Conservation (phyloP, 2,113 vertebrate species). For the Phocoena phocoena region DNA sequence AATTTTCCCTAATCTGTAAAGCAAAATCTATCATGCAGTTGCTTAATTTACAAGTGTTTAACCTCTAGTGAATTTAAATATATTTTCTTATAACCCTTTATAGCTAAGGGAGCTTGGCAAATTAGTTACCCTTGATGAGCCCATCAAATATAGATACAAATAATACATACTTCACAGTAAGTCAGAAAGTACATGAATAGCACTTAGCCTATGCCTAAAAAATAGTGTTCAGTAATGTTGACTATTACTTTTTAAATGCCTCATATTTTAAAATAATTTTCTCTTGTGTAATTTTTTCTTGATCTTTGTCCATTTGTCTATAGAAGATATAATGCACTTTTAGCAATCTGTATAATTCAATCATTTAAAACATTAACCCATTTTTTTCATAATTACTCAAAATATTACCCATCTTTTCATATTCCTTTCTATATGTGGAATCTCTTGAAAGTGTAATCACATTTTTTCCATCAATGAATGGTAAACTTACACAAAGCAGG, state of each 20-base stretch:
- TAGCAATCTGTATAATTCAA: not conserved
- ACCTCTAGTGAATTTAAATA: not conserved
- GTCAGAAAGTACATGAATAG: not conserved
- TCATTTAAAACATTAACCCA: not conserved
- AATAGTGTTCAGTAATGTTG: not conserved
- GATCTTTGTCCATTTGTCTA: not conserved
- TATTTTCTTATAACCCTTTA: not conserved
- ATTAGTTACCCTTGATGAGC: constrained; percentile 1
- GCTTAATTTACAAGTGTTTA: constrained; percentile 38
- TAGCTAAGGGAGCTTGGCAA: not conserved
- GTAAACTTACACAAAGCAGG: not conserved
- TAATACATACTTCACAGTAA: not conserved
- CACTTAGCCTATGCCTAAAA: not conserved
- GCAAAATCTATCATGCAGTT: not conserved
- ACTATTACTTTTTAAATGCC: not conserved
- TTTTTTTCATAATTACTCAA: not conserved
- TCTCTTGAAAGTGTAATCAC: not conserved
- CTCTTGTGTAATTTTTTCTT: not conserved
- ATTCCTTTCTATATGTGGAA: not conserved
- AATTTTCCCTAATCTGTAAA: not conserved
- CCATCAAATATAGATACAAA: not conserved
- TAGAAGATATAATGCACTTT: not conserved
- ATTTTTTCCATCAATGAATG: not conserved
- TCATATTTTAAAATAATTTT: not conserved
- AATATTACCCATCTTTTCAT: not conserved